These are phyloP conservation scores for Naja naja DNA, from an alignment of 2,113 vertebrate species.

Conservation along the genomic window DNA sequence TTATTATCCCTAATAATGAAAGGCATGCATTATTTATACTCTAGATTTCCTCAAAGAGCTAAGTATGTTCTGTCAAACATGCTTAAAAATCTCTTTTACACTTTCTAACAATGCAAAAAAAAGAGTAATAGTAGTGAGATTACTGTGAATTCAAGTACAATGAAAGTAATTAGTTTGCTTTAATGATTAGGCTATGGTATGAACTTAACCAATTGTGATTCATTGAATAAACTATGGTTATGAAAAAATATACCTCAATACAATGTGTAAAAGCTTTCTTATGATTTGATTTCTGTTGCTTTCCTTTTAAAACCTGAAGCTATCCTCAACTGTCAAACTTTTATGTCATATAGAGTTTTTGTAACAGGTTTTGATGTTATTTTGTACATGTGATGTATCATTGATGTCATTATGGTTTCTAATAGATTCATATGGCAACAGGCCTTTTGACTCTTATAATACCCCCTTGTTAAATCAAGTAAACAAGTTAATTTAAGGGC, in stretches of 20 bases:
- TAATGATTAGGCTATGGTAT: not conserved
- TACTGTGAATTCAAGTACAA: not conserved
- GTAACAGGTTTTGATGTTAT: not conserved
- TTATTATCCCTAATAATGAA: not conserved
- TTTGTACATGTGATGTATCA: not conserved
- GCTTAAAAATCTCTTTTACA: not conserved
- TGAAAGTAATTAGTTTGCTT: not conserved
- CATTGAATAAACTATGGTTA: not conserved
- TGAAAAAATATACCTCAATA: not conserved
- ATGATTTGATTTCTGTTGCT: not conserved
- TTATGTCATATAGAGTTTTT: not conserved
- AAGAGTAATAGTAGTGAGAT: not conserved
- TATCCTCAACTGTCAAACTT: too few relatives aligned
- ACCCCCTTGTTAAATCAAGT: not conserved
- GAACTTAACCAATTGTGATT: not conserved
- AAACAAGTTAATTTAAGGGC: not conserved
- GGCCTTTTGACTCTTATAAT: not conserved
- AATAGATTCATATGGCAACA: not conserved
- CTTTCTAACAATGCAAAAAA: not conserved
- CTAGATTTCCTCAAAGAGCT: not conserved
- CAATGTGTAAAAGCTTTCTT: not conserved
- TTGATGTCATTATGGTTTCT: not conserved
- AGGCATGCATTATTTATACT: not conserved
- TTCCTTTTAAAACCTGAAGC: not conserved
- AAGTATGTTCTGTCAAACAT: not conserved